Conservation (phyloP, 2,113 vertebrate genomes). For the Ageneiosus marmoratus region DNA sequence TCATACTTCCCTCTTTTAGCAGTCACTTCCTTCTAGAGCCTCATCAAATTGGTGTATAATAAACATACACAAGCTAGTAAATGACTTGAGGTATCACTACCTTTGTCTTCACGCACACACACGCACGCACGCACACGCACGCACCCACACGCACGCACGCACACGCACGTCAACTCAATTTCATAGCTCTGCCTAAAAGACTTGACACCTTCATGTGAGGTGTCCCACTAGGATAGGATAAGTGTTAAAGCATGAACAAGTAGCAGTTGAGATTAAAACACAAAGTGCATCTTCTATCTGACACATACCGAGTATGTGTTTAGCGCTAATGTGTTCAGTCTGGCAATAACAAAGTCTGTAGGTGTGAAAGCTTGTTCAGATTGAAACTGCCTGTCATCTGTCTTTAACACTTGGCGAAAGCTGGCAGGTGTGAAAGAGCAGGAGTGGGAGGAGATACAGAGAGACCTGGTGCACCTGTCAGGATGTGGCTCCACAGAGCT, state of each 20-base stretch:
- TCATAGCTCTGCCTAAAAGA: neutral
- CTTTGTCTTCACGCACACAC: no score
- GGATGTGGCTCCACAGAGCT: conserved; percentile 61
- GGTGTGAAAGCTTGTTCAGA: conserved; percentile 24
- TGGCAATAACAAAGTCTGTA: conserved; percentile 34
- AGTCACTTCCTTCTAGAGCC: conserved; percentile 22
- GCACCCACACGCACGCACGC: neutral
- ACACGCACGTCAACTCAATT: conserved; percentile 5
- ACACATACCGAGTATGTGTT: neutral
- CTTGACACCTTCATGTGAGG: neutral
- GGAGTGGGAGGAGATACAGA: conserved; percentile 44
- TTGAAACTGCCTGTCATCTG: conserved; percentile 28
- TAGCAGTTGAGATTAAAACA: conserved; percentile 5
- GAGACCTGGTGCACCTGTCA: conserved; percentile 71
- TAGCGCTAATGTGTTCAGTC: conserved; percentile 30
- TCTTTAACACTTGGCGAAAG: neutral
- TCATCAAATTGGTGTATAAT: conserved; percentile 8
- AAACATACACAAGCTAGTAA: conserved; percentile 36
- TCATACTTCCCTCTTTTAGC: neutral
- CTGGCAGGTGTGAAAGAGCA: conserved; percentile 47
- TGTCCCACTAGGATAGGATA: conserved; percentile 2
- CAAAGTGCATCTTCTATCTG: neutral
- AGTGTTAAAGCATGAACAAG: neutral
- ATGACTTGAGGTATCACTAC: conserved; percentile 9
- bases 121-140: no score